Evolutionary conservation across 2,888 invertebrate species (phyloP), one percentile per base, ranked within the genome.

Genomic region (Tinea pellionella): DNA sequence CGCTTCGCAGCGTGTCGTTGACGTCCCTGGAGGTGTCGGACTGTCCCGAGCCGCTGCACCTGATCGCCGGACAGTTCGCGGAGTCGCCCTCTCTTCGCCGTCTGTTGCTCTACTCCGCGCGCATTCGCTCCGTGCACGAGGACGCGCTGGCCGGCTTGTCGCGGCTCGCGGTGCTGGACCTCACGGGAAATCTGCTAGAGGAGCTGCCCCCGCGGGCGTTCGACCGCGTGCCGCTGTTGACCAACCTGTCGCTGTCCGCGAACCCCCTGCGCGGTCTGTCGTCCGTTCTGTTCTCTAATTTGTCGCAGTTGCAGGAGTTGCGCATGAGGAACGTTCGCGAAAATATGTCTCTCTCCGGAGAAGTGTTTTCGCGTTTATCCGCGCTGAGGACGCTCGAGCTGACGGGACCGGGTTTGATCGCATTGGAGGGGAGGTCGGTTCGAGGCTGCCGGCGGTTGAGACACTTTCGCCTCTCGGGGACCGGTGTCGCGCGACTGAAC

Each of bases 131-230:
- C n/a, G 13, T 57, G 57, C 51, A 29, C 59, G 32, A 41, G 30
- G 15, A 61, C 62, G 59, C 64, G 64, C 61, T 62, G 41, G 61
- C 64, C 64, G 63, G 64, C 57, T 63, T 63, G 18, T 60, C 64
- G 64, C 63, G 64, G 56, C 63, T 63, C 61, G 63, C 51, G 62
- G 55, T 56, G 57, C 61, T 59, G 12, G 56, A 30, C 24, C 47
- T 61, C 59, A 13, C 29, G 13, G 11, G 11, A 16, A 51, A 61
- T 60, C 58, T 24, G 63, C 61, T 30, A 59, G 61, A 47, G 16
- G 24, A 55, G 60, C 32, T 57, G 59, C 57, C 59, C 62, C 59
- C 59, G 61, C 57, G 24, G 63, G 47, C 15, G 57, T 11, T 57
- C 15, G 32, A 13, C 61, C 62, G 63, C 59, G 62, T 61, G 61